Conservation (phyloP, 2,888 invertebrate species). For the Oligia fasciuncula region DNA sequence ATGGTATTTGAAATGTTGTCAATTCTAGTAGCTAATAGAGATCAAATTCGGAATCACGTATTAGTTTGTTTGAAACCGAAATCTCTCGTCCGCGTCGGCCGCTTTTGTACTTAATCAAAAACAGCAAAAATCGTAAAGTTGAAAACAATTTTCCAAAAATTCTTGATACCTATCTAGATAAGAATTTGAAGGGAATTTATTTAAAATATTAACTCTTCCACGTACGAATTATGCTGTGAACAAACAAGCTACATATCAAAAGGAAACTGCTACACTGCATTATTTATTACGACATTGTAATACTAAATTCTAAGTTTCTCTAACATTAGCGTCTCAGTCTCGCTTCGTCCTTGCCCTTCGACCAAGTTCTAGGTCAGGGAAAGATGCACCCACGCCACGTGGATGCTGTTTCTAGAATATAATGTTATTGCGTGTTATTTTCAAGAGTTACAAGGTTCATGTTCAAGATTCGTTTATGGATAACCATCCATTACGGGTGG, state of each 20-base stretch:
- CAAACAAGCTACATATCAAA: conserved; percentile 20
- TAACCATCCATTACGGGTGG: too few species aligned
- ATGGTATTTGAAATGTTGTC: too few species aligned
- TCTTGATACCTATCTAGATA: too few species aligned
- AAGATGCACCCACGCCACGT: conserved; percentile 39
- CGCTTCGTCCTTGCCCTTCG: conserved; percentile 53
- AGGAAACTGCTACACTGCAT: conserved; percentile 22
- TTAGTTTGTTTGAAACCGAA: too few species aligned
- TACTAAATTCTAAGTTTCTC: conserved; percentile 18
- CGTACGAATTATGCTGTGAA: background rate
- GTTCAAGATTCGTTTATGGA: too few species aligned
- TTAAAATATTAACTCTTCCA: background rate
- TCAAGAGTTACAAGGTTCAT: background rate
- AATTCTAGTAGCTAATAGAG: too few species aligned
- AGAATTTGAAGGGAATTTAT: background rate
- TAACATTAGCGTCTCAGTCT: conserved; percentile 38
- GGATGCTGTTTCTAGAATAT: conserved; percentile 12
- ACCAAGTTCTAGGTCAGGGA: conserved; percentile 37
- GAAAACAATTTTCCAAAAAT: background rate
- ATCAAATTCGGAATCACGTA: too few species aligned
- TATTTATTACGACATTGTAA: conserved; percentile 43
- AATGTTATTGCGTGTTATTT: conserved; percentile 3
- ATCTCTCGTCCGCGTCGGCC: too few species aligned
- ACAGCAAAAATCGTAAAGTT: background rate
- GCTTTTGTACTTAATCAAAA: background rate